These are phyloP conservation scores for Cepaea nemoralis DNA, from an alignment of 1,140 invertebrate species.

Conservation along the genomic window DNA sequence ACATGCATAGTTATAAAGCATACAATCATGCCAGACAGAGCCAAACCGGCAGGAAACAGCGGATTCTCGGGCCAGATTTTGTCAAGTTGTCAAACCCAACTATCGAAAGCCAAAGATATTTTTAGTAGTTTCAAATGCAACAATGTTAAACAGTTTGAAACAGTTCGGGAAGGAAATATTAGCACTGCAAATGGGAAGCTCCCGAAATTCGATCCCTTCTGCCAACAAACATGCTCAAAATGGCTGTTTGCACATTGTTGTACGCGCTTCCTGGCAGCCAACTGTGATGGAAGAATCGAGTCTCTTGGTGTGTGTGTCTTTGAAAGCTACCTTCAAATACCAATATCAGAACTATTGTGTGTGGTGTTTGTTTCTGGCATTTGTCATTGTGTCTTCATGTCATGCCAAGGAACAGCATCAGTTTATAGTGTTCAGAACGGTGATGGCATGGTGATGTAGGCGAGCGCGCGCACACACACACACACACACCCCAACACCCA, in stretches of 20 bases:
- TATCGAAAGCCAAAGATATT: neutral
- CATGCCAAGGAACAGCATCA: no score
- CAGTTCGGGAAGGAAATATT: conserved; percentile 5
- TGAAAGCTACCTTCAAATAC: no score
- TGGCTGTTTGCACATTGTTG: neutral
- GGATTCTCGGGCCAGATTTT: neutral
- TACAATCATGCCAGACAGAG: neutral
- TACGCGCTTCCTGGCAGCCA: neutral
- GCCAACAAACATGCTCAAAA: neutral
- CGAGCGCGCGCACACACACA: no score
- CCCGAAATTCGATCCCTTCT: neutral
- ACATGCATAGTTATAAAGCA: no score
- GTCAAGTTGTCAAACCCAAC: neutral
- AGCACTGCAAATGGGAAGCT: neutral
- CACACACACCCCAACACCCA: no score
- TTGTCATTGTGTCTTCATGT: no score
- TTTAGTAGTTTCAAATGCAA: neutral
- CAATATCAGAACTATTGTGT: no score
- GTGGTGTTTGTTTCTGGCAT: no score
- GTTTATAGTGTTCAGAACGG: no score
- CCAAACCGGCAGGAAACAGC: neutral
- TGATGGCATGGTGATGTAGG: no score
- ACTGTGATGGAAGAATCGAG: neutral
- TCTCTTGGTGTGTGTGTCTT: no score
- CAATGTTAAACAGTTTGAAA: neutral